Percentiles rank a stretch among this genome's conserved stretches.
Evolutionary conservation across 37 sponge, comb jelly and placozoan genomes (phyloP).

Genomic region (Hormiphora californensis): DNA sequence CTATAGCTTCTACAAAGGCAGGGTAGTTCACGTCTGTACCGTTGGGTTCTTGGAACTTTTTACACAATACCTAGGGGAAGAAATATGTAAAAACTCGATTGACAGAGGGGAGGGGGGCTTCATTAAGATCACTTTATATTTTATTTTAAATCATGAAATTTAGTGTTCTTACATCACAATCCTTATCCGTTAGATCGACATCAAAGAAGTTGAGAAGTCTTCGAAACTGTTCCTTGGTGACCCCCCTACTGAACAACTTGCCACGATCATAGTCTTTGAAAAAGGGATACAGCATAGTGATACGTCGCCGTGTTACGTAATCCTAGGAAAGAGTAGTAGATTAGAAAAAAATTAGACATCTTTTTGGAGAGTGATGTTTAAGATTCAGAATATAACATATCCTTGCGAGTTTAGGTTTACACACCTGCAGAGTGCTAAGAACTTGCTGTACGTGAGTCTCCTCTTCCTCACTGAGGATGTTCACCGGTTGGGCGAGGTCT

Average conservation of each 20-base stretch:
- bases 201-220: conserved; percentile 68
- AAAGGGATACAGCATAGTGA: conserved; percentile 68
- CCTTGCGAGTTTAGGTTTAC: too few species aligned
- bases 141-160: neutral
- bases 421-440: conserved; percentile 59
- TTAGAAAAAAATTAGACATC: too few species aligned
- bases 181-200: conserved; percentile 66
- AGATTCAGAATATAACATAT: too few species aligned
- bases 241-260: conserved; percentile 76
- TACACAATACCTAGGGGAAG: conserved; percentile 72
- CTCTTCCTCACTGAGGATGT: conserved; percentile 57
- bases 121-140: neutral
- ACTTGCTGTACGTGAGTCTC: conserved; percentile 64
- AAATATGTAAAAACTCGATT: too few species aligned
- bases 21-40: conserved; percentile 75
- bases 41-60: conserved; percentile 68
- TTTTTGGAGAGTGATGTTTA: too few species aligned
- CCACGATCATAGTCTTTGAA: conserved; percentile 87
- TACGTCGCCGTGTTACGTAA: conserved; percentile 61
- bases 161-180: conserved; percentile 59
- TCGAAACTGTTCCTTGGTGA: conserved; percentile 81
- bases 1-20: conserved; percentile 83
- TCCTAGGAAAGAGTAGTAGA: too few species aligned
- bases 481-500: conserved; percentile 64
- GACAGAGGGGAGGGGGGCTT: too few species aligned